A percentile compares a stretch with the other conserved stretches of the same genome.
Conservation (phyloP, 2,113 vertebrate species). For the Rissa tridactyla region DNA sequence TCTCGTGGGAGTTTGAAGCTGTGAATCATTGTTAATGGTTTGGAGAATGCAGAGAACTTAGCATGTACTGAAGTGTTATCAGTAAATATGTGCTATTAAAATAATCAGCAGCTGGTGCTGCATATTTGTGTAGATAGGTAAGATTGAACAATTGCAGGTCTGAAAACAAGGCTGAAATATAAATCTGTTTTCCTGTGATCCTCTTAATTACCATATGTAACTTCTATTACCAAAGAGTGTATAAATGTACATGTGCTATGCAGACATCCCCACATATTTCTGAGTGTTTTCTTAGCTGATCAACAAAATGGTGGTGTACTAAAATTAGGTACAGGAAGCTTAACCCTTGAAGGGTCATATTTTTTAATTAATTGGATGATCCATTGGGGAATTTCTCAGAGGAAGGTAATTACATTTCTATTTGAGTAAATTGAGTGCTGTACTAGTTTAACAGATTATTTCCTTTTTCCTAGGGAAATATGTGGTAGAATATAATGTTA, state of each 20-base stretch:
- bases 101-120: background rate
- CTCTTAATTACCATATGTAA: background rate
- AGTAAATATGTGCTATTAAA: background rate
- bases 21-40: background rate
- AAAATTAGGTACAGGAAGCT: background rate
- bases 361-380: conserved; percentile 20
- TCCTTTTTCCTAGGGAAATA: background rate
- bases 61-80: background rate
- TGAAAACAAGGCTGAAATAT: background rate
- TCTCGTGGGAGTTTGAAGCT: background rate
- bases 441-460: background rate
- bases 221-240: background rate
- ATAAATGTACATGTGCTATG: background rate
- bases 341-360: conserved; percentile 19
- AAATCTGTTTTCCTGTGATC: background rate
- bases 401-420: background rate
- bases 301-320: background rate
- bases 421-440: background rate
- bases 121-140: background rate
- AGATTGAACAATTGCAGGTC: background rate
- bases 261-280: background rate
- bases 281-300: background rate
- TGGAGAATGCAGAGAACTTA: background rate
- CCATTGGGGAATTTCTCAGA: background rate
- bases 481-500: background rate